Conservation (phyloP, 2,797 vertebrate species). For the Mus spretus region DNA sequence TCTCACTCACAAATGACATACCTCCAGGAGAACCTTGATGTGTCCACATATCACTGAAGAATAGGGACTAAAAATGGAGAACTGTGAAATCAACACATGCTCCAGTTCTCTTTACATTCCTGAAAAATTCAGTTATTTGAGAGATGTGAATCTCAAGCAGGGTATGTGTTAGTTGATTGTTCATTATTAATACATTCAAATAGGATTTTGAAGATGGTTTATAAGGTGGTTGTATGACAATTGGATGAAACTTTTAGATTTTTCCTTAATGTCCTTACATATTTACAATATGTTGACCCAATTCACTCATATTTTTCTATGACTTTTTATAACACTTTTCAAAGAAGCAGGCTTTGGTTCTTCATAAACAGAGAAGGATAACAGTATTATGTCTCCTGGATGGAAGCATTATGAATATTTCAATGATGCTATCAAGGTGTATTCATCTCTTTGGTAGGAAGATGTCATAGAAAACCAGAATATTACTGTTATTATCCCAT, state of each 20-base stretch:
- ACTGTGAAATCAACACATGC: background rate
- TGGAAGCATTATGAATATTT: constrained; percentile 62
- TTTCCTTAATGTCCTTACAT: background rate
- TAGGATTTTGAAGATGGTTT: constrained; percentile 34
- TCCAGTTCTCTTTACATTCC: constrained; percentile 40
- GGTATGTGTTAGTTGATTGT: background rate
- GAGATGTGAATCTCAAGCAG: constrained; percentile 17
- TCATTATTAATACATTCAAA: constrained; percentile 45
- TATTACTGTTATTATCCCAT: constrained; percentile 69
- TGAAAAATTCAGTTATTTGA: background rate
- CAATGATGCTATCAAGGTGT: constrained; percentile 68
- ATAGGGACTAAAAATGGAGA: background rate
- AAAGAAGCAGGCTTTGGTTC: constrained; percentile 39
- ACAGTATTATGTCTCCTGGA: constrained; percentile 16
- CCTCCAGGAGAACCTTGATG: background rate
- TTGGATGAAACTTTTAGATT: constrained; percentile 20
- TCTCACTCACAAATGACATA: constrained; percentile 28
- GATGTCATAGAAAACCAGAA: constrained; percentile 53
- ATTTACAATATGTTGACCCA: constrained; percentile 24
- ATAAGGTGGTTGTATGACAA: background rate
- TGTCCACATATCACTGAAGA: background rate
- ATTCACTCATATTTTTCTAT: background rate
- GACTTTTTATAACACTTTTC: constrained; percentile 32
- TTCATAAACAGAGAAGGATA: constrained; percentile 58
- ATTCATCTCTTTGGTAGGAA: constrained; percentile 65